A percentile compares a stretch with the other conserved stretches of the same genome.
Conservation (phyloP, 2,113 vertebrate species). For the Lophotis ruficrista region DNA sequence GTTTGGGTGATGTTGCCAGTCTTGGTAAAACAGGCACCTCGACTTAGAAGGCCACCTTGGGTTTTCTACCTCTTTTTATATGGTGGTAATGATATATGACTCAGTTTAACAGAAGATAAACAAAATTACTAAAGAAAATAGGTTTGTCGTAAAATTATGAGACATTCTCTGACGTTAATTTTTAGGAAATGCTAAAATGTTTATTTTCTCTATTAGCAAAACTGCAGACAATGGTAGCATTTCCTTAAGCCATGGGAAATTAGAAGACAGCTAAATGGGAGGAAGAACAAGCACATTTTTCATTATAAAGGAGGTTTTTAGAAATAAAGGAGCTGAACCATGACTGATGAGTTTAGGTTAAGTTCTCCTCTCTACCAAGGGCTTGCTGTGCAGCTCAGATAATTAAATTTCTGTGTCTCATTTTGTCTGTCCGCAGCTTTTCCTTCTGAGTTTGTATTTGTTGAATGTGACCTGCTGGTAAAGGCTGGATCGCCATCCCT, state of each 20-base stretch:
- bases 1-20: rapidly evolving
- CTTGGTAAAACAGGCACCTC: rapidly evolving
- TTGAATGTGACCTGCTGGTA: neutral
- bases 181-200: neutral
- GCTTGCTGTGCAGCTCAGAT: neutral
- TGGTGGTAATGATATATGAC: neutral
- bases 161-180: neutral
- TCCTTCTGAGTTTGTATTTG: neutral
- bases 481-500: neutral
- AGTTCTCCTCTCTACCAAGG: neutral
- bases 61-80: neutral
- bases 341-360: constrained; percentile 35
- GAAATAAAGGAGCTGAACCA: neutral
- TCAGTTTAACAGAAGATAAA: neutral
- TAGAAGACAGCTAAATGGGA: neutral
- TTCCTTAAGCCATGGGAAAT: neutral
- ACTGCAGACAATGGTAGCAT: neutral
- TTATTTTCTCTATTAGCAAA: constrained; percentile 1
- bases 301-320: constrained; percentile 1
- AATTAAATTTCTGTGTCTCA: neutral
- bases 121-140: neutral
- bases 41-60: neutral
- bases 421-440: neutral
- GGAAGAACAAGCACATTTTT: constrained; percentile 7
- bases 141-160: neutral